Percentiles rank a stretch among this genome's conserved stretches.
These are phyloP conservation scores for Labeo rohita DNA, from an alignment of 2,113 vertebrate species.

Conservation along the genomic window DNA sequence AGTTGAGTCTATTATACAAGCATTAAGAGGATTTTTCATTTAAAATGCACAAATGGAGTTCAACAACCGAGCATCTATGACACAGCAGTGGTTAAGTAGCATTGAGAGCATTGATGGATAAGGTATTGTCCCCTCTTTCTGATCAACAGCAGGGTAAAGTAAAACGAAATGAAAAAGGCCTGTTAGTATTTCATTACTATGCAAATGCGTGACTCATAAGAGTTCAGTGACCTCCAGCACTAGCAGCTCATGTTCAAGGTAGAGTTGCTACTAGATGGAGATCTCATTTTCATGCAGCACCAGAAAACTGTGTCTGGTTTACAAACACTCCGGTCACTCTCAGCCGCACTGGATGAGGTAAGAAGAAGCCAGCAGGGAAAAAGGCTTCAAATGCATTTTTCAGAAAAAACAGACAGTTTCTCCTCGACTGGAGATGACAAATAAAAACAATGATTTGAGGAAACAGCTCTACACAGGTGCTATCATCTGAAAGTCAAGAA, in stretches of 20 bases:
- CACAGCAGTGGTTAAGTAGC: background rate
- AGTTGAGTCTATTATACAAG: background rate
- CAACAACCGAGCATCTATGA: background rate
- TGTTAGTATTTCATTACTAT: conserved; percentile 35
- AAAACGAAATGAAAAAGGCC: conserved; percentile 20
- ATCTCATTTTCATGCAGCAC: conserved; percentile 39
- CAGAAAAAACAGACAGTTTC: background rate
- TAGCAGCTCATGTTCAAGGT: conserved; percentile 16
- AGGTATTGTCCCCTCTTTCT: conserved; percentile 12
- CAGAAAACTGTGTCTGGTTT: background rate
- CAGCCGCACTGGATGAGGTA: background rate
- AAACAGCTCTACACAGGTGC: background rate
- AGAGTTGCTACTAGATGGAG: conserved; percentile 16
- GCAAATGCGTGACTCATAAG: conserved; percentile 26
- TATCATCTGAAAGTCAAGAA: background rate
- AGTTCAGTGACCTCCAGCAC: conserved; percentile 38
- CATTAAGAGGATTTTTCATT: conserved; percentile 1
- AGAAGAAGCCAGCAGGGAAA: background rate
- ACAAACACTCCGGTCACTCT: conserved; percentile 17
- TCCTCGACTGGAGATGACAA: background rate
- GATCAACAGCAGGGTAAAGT: conserved; percentile 15
- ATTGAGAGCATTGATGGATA: background rate
- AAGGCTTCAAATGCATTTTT: background rate
- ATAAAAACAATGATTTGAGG: background rate
- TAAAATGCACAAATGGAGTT: conserved; percentile 3